Percentiles rank a stretch among this genome's conserved stretches.
Evolutionary conservation across 2,888 invertebrate species (phyloP).

Genomic region (Drymonia ruficornis): DNA sequence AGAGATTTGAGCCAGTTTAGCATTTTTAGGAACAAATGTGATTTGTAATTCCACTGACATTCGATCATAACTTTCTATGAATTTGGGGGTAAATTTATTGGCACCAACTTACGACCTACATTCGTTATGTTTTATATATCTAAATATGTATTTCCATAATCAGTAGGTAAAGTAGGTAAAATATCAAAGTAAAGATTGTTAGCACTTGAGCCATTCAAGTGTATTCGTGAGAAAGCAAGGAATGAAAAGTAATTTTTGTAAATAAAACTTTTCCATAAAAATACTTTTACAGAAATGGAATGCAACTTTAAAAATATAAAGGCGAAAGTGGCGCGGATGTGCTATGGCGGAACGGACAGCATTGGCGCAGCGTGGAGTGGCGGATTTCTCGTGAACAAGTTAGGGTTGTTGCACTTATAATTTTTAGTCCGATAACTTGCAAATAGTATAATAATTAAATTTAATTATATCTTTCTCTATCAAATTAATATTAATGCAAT

Average conservation of each 20-base stretch:
- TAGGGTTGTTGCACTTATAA: conserved; percentile 9
- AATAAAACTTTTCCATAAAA: background rate
- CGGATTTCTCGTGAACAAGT: background rate
- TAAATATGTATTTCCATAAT: too few relatives aligned
- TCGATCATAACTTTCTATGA: too few relatives aligned
- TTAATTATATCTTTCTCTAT: too few relatives aligned
- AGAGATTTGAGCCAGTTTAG: too few relatives aligned
- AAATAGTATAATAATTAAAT: background rate
- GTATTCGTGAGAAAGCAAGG: background rate
- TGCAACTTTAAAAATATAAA: conserved; percentile 8
- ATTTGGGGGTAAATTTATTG: too few relatives aligned
- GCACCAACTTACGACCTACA: too few relatives aligned
- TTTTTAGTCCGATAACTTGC: background rate
- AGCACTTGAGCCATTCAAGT: background rate
- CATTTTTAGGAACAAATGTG: too few relatives aligned
- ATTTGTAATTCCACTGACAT: too few relatives aligned
- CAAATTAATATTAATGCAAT: too few relatives aligned
- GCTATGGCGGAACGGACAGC: conserved; percentile 4
- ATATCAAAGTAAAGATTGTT: background rate
- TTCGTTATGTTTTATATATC: too few relatives aligned
- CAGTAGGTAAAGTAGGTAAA: too few relatives aligned
- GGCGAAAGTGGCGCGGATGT: conserved; percentile 8
- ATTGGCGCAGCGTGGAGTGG: conserved; percentile 2
- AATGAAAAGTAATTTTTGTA: background rate
- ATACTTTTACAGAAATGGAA: background rate